Evolutionary conservation across 2,113 vertebrate genomes (phyloP), one percentile per base, ranked within the genome.

Genomic region (Ameiurus melas): DNA sequence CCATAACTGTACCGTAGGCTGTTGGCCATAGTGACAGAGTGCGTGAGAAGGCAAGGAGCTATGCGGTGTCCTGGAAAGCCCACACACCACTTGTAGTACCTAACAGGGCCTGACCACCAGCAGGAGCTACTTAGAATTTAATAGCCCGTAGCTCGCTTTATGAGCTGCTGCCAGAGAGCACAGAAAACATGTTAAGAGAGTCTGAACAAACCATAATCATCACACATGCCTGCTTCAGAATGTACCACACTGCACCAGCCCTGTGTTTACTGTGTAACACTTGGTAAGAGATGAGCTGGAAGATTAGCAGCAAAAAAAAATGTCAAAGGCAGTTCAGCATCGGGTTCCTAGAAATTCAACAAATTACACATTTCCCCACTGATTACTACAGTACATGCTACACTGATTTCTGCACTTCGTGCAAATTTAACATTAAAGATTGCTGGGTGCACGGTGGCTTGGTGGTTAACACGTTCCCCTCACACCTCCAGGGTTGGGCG

Each of bases 81-180:
- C 64, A 80, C 81, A 81, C 64, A 87, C 71, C 60, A 89, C n/a
- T 75, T 89, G 66, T 80, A 86, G 89, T 51, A 39, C 57, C 68
- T 53, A 82, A 83, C 83, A 55, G 81, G 78, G 85, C 85, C 71
- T 84, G 73, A 68, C 85, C 87, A 86, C 71, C 87, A 89, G 85
- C 90, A 87, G 64, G 73, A 89, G 81, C 71, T 79, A 84, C 87
- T 89, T 86, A 85, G 85, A 84, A 81, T 36, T 87, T 84, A 90
- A 87, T 82, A 90, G 64, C 47, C 81, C 90, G 73, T 88, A 22
- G 87, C 80, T 88, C 36, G 17, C 80, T 87, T 90, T 85, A 89
- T 81, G 87, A 89, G 87, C 77, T 39, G 22, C 87, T 64, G 85
- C 53, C 80, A 84, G 79, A 14, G 53, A 70, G 68, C 20, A 25